Evolutionary conservation across 2,888 invertebrate genomes (phyloP).

Genomic region (Peribatodes rhomboidaria): DNA sequence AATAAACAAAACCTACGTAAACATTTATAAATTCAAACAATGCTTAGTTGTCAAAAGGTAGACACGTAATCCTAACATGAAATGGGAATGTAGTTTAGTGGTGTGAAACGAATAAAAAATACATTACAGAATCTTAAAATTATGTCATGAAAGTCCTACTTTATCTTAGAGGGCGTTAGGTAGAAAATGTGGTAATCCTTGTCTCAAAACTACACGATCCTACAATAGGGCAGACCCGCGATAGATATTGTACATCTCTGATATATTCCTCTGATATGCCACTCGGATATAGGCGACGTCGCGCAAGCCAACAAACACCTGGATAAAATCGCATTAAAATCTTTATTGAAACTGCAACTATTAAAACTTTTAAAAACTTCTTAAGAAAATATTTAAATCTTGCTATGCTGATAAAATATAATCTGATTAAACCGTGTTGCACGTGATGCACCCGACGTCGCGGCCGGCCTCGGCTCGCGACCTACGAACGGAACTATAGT

Average conservation of each 20-base stretch:
- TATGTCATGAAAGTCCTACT: constrained; percentile 55
- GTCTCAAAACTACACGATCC: constrained; percentile 62
- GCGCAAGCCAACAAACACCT: constrained; percentile 32
- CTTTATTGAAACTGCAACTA: constrained; percentile 44
- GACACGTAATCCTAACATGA: constrained; percentile 5
- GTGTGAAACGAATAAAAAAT: constrained; percentile 15
- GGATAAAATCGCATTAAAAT: constrained; percentile 43
- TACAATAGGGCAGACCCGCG: constrained; percentile 48
- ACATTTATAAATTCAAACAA: constrained; percentile 40
- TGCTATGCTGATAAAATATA: constrained; percentile 65
- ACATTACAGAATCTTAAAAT: constrained; percentile 44
- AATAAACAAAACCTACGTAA: constrained; percentile 3
- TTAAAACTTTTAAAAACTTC: constrained; percentile 66
- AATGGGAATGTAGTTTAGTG: constrained; percentile 9
- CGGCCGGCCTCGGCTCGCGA: neutral
- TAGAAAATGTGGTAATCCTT: constrained; percentile 60
- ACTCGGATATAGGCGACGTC: constrained; percentile 54
- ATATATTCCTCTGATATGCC: constrained; percentile 67
- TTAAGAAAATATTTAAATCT: constrained; percentile 75
- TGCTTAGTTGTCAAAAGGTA: constrained; percentile 34
- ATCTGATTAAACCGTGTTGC: constrained; percentile 69
- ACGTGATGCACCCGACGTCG: constrained; percentile 17
- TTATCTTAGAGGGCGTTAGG: constrained; percentile 54
- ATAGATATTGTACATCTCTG: constrained; percentile 45
- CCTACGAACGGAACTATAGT: neutral